These are phyloP conservation scores for Brachyopa scutellaris DNA, from an alignment of 2,888 invertebrate genomes.

Conservation along the genomic window DNA sequence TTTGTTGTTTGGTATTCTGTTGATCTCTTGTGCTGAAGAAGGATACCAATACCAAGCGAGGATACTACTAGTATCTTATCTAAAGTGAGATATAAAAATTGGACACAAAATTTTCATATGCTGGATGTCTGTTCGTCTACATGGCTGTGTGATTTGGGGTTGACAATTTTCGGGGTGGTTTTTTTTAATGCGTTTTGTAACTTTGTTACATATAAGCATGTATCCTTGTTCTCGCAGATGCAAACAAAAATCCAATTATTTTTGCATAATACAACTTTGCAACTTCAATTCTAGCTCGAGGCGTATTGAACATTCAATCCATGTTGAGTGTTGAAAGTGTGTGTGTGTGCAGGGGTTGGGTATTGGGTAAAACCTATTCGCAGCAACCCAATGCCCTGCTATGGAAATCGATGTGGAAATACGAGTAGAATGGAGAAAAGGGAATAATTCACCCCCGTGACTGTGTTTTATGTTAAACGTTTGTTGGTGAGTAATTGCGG, in stretches of 20 bases:
- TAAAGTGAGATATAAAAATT: conserved; percentile 36
- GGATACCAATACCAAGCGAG: no score
- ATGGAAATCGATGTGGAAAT: conserved; percentile 19
- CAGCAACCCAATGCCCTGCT: conserved; percentile 15
- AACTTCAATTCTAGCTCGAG: conserved; percentile 8
- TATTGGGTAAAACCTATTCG: conserved; percentile 2
- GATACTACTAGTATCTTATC: not conserved
- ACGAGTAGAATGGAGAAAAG: not conserved
- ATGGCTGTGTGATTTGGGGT: not conserved
- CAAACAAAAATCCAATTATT: conserved; percentile 47
- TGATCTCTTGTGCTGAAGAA: not conserved
- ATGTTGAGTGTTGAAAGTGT: conserved; percentile 11
- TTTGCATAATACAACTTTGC: conserved; percentile 8
- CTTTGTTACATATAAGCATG: not conserved
- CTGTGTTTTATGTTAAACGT: conserved; percentile 13
- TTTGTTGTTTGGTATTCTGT: conserved; percentile 12
- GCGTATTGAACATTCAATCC: conserved; percentile 16
- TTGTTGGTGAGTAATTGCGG: conserved; percentile 36
- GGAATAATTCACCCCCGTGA: not conserved
- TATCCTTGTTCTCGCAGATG: not conserved
- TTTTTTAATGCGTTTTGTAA: not conserved
- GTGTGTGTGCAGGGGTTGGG: not conserved
- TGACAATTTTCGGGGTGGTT: not conserved
- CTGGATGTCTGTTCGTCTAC: no score
- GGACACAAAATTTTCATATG: conserved; percentile 28